phyloP scores from a whole-genome alignment of 2,797 vertebrate species.

The Chrysolophus pictus region DNA sequence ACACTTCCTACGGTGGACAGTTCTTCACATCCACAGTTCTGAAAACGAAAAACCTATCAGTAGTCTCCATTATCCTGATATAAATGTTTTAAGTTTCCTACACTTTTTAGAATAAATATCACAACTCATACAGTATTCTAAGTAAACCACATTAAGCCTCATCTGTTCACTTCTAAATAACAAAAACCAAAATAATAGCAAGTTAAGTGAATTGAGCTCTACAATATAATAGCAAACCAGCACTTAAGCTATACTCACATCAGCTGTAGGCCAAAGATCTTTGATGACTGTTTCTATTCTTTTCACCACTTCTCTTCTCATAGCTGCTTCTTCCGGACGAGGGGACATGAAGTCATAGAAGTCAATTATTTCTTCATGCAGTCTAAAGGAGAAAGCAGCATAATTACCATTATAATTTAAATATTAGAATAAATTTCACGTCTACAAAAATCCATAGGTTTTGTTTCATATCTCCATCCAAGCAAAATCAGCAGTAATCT shows the following conservation, averaged over 20 bases:
- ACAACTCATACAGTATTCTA: neutral
- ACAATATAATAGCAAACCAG: neutral
- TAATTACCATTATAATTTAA: neutral
- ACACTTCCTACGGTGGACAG: neutral
- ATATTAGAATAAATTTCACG: neutral
- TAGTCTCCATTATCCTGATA: neutral
- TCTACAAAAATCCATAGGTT: neutral
- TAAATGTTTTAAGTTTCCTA: neutral
- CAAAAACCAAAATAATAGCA: neutral
- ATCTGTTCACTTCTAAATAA: neutral
- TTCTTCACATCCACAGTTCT: neutral
- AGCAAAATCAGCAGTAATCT: neutral
- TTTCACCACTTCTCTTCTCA: slow-evolving; percentile 96
- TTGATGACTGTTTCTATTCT: slow-evolving; percentile 96
- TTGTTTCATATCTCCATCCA: neutral
- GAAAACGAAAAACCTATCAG: neutral
- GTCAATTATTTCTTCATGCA: slow-evolving; percentile 97
- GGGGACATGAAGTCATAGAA: slow-evolving; percentile 99
- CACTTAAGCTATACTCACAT: slow-evolving; percentile 81
- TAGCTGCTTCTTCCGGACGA: slow-evolving; percentile 93
- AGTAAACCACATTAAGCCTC: neutral
- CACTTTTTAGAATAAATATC: neutral
- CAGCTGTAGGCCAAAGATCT: slow-evolving; percentile 94
- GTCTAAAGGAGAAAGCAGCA: slow-evolving; percentile 75
- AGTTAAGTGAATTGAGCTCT: neutral